phyloP scores from a whole-genome alignment of 2,797 vertebrate genomes.

The Gambelia wislizenii region DNA sequence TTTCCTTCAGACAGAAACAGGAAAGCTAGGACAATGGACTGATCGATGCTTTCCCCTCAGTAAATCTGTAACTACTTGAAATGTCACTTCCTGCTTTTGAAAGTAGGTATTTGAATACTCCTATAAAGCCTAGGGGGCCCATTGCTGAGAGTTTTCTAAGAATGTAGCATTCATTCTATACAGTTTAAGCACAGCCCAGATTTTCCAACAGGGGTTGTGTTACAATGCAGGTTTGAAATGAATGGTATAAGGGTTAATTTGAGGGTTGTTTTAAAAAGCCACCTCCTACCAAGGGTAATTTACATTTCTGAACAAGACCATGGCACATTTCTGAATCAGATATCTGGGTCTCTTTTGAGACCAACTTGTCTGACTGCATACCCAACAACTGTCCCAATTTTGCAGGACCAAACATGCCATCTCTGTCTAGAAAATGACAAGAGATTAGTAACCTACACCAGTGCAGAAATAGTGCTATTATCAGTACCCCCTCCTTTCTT shows the following conservation, averaged over 20 bases:
- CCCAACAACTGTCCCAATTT: not conserved
- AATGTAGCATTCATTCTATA: rapidly evolving
- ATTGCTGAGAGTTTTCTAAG: not conserved
- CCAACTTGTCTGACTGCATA: not conserved
- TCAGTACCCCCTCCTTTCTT: too few species aligned
- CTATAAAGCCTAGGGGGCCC: not conserved
- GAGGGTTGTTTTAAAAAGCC: too few species aligned
- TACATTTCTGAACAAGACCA: constrained; percentile 18
- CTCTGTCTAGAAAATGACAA: too few species aligned
- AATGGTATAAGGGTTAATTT: too few species aligned
- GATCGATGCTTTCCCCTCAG: constrained; percentile 66
- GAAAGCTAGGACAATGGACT: constrained; percentile 87
- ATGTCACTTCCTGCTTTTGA: constrained; percentile 81
- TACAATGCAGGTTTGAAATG: constrained; percentile 25
- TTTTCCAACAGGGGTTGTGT: not conserved
- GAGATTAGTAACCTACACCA: too few species aligned
- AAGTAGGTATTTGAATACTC: constrained; percentile 56
- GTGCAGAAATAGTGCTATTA: too few species aligned
- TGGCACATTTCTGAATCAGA: constrained; percentile 2
- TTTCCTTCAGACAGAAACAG: constrained; percentile 88
- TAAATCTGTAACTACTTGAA: constrained; percentile 77
- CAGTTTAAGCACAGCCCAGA: rapidly evolving
- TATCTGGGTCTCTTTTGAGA: not conserved
- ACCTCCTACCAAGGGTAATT: constrained; percentile 23
- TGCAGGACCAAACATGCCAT: not conserved